Percentiles rank a stretch among this genome's conserved stretches.
Evolutionary conservation across 92 coral and sea anemone genomes (phyloP).

Genomic region (Chrysogorgia sp.): DNA sequence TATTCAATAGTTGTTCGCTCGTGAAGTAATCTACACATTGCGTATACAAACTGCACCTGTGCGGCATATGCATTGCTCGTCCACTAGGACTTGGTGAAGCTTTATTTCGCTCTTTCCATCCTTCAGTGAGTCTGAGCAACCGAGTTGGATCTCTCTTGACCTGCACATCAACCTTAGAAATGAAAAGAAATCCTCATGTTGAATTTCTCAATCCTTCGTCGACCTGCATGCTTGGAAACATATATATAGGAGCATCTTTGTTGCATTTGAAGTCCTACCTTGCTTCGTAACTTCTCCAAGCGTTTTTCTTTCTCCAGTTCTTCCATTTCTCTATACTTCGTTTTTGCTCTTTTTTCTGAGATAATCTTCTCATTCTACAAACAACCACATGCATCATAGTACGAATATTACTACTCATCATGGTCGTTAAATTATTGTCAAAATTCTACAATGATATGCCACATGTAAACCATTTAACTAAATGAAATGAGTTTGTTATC

Average conservation of each 20-base stretch:
- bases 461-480: background rate
- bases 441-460: background rate
- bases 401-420: background rate
- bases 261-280: constrained; percentile 54
- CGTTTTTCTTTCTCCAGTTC: constrained; percentile 83
- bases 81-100: constrained; percentile 69
- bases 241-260: background rate
- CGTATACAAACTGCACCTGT: too few relatives aligned
- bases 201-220: too few relatives aligned
- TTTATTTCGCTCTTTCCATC: constrained; percentile 88
- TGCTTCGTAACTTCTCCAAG: constrained; percentile 85
- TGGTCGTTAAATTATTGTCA: background rate
- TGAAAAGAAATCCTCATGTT: background rate
- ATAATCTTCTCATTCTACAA: constrained; percentile 79
- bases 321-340: constrained; percentile 72
- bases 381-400: background rate
- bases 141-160: constrained; percentile 93
- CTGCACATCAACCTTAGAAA: constrained; percentile 78
- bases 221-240: too few relatives aligned
- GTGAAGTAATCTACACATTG: too few relatives aligned
- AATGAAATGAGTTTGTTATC: background rate
- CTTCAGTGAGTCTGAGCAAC: constrained; percentile 85
- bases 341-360: constrained; percentile 73
- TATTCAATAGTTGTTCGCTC: too few relatives aligned
- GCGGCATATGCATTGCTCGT: constrained; percentile 86